Evolutionary conservation across 2,888 invertebrate species (phyloP), one percentile per base, ranked within the genome.

Genomic region (Lomographa bimaculata): DNA sequence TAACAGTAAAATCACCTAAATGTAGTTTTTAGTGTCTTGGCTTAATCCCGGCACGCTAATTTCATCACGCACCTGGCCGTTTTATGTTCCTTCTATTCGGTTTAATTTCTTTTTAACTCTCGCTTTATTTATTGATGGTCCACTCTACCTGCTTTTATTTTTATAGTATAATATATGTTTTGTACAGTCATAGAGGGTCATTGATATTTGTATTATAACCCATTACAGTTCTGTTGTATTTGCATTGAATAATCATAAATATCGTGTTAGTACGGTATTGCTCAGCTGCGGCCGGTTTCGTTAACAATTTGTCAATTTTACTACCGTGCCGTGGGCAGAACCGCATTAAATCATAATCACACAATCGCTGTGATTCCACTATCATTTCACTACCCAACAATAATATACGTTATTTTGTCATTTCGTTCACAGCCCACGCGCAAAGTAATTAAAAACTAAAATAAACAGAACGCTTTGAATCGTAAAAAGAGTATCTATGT

Each of bases 391-490:
- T 42, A 36, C 8, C 21, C 36, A 59, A 63, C 57, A 56, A 64
- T 57, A 65, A 64, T 57, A 64, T 58, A 48, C 76, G 70, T 71
- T 74, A 80, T 77, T 76, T 79, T 85, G 84, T 85, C 86, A 84
- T 79, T 79, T 80, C 73, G 70, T 79, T 65, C 56, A 57, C 76
- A 54, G 54, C 87, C 86, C 78, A 84, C 86, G 85, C 85, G 53
- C 64, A 64, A 69, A 81, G 89, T 89, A 89, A 90, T 89, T 90
- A 89, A 90, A 90, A 89, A 86, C 84, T 75, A 89, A 89, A 90
- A 89, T 90, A 90, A 90, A 89, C 89, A 85, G 78, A 82, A 71
- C 85, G 82, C 74, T 73, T 78, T 71, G 72, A 85, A 87, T 87
- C 87, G 86, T 89, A 87, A 89, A 78, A 86, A 87, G 78, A 78